Base-by-base conservation (phyloP, 2,888 invertebrate genomes). In the Tortrix viridana region DNA sequence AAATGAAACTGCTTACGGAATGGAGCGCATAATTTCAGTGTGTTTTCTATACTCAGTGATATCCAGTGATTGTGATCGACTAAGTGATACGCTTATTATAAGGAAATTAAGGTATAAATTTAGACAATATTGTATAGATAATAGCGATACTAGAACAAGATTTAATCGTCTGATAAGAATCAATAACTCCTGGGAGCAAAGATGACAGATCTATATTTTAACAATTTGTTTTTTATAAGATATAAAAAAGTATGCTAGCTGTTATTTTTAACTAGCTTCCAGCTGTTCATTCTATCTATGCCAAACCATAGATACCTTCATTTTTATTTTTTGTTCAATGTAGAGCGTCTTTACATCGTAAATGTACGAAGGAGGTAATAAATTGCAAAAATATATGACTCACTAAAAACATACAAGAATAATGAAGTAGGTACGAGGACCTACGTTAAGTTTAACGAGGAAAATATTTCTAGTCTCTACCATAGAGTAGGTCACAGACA, bases 1-100 rank as follows among this genome's bases (percentile, higher is more conserved):
- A 86, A 86, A 89, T 88, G 91, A 78, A 84, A 84, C 80, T 75
- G 79, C 81, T 69, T 79, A 85, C 86, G 91, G 91, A 80, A 92
- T 92, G 92, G 91, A 90, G 89, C 88, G 80, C 75, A 84, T 87
- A 82, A 81, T 85, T 86, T 84, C 85, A 88, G 91, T 91, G 91
- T 89, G 86, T 88, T 88, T 83, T 79, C 79, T 80, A 81, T 77
- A 80, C 74, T 79, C 78, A 89, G 92, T 92, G 92, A 85, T 86
- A 85, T 77, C 77, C 77, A 86, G 91, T 92, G 92, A 88, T 88
- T 88, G 92, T 92, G 92, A 86, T 81, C 86, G 70, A 81, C 81
- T 75, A 60, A 76, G 92, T 92, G 91, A 88, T 87, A 83, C 77
- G 67, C 79, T 74, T 73, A 81, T 75, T 76, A 81, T 82, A 77